Percentiles rank a stretch among this genome's conserved stretches.
Evolutionary conservation across 2,113 vertebrate genomes (phyloP).

Genomic region (Dicerorhinus sumatrensis): DNA sequence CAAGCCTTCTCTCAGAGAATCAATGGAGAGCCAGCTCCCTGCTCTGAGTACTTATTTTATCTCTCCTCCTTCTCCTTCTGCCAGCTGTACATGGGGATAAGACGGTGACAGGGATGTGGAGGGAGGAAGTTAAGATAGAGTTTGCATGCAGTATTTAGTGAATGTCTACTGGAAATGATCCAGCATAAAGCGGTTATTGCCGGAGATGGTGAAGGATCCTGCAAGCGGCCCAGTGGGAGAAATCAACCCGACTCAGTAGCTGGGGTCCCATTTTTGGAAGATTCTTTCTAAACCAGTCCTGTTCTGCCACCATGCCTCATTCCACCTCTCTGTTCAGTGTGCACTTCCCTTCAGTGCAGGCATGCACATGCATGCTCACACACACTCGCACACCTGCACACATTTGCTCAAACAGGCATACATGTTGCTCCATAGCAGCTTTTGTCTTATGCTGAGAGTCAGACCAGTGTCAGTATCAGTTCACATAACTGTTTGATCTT

Average conservation of each 20-base stretch:
- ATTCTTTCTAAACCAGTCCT: background rate
- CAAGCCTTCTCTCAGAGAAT: background rate
- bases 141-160: too few relatives aligned
- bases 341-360: background rate
- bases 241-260: background rate
- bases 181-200: background rate
- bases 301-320: background rate
- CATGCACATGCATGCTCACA: too few relatives aligned
- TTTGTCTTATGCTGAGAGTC: background rate
- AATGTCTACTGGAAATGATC: background rate
- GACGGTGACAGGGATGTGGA: background rate
- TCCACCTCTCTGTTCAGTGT: background rate
- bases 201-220: background rate
- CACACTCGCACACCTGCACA: background rate
- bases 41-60: background rate
- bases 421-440: background rate
- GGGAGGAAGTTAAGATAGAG: background rate
- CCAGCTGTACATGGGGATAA: fast-evolving
- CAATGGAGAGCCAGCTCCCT: background rate
- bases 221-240: background rate
- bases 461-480: background rate
- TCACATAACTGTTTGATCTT: background rate
- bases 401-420: too few relatives aligned
- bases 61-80: background rate
- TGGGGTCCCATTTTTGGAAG: background rate